Evolutionary conservation across 2,113 vertebrate species (phyloP).

Genomic region (Lanius ludovicianus): DNA sequence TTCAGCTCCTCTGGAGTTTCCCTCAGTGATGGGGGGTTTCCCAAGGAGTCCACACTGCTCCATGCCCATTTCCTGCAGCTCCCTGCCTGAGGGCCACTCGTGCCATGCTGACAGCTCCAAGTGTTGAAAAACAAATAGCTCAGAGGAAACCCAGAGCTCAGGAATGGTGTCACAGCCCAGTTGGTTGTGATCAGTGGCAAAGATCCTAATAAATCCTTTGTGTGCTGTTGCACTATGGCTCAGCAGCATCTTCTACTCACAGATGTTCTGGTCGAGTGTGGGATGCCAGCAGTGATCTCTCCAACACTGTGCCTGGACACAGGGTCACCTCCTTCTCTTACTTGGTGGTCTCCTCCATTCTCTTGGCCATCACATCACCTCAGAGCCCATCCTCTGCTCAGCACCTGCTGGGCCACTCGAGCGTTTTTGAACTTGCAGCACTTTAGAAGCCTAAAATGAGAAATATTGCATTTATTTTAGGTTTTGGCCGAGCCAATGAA

Average conservation of each 20-base stretch:
- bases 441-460: background rate
- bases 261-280: background rate
- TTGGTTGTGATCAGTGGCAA: background rate
- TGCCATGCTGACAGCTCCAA: background rate
- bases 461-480: background rate
- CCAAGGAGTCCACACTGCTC: background rate
- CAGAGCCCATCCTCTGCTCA: background rate
- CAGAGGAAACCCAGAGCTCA: background rate
- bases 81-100: background rate
- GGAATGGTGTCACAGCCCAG: background rate
- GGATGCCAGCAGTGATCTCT: background rate
- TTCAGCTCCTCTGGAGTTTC: background rate
- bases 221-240: background rate
- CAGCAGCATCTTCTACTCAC: fast-evolving
- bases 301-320: fast-evolving
- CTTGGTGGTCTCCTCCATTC: background rate
- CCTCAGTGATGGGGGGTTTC: background rate
- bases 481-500: background rate
- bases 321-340: background rate
- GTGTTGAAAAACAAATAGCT: fast-evolving
- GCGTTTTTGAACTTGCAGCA: background rate
- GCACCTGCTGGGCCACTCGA: background rate
- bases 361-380: no score
- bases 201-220: background rate
- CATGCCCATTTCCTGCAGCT: background rate